Percentiles rank a stretch among this genome's conserved stretches.
Evolutionary conservation across 2,888 invertebrate species (phyloP).

Genomic region (Thereva unica): DNA sequence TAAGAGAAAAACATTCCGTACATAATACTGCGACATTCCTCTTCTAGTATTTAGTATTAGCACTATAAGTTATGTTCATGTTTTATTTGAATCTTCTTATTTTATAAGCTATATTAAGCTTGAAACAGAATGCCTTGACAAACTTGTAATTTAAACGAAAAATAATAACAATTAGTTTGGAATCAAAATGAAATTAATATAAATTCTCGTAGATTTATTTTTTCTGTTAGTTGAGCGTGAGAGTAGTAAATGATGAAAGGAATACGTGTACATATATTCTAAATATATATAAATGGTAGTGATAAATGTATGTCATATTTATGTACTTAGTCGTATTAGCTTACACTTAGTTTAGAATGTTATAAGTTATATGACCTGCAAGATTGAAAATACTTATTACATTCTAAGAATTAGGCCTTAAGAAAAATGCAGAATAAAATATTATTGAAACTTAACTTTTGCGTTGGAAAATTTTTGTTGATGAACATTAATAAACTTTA

Average conservation of each 20-base stretch:
- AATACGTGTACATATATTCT: constrained; percentile 33
- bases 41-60: constrained; percentile 5
- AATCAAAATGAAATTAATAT: no score
- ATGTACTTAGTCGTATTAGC: constrained; percentile 38
- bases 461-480: no score
- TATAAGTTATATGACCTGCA: constrained; percentile 31
- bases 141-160: background rate
- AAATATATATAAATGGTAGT: constrained; percentile 37
- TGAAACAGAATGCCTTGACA: constrained; percentile 22
- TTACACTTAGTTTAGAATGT: constrained; percentile 21
- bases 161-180: no score
- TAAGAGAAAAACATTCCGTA: no score
- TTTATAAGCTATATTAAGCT: constrained; percentile 21
- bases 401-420: constrained; percentile 15
- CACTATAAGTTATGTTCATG: constrained; percentile 21
- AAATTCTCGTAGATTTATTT: no score
- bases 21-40: no score
- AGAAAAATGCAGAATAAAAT: constrained; percentile 21
- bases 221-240: constrained; percentile 1
- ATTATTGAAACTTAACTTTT: constrained; percentile 11
- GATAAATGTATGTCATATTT: constrained; percentile 40
- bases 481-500: no score
- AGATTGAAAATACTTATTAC: constrained; percentile 27
- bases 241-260: constrained; percentile 3
- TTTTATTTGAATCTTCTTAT: constrained; percentile 21